Evolutionary conservation across 2,888 invertebrate genomes (phyloP).

Genomic region (Thecophora atra): DNA sequence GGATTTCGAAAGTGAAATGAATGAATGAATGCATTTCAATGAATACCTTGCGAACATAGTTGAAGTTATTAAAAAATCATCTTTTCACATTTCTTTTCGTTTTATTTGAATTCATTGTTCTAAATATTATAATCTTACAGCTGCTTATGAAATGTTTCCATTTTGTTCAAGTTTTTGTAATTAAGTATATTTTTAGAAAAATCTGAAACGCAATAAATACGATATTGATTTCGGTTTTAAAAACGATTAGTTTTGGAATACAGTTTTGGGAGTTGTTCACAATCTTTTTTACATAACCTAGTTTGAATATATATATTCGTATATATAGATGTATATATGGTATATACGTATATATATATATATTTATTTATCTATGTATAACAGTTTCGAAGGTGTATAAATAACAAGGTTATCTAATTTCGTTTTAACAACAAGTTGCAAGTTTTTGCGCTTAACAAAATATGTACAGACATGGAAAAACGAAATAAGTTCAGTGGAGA

Average conservation of each 20-base stretch:
- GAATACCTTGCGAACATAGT: not conserved
- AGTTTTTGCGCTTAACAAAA: not conserved
- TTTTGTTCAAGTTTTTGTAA: slow-evolving; percentile 21
- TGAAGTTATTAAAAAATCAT: too few species aligned
- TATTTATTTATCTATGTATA: slow-evolving; percentile 40
- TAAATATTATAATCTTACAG: slow-evolving; percentile 17
- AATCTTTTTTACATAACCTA: slow-evolving; percentile 38
- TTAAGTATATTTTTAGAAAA: slow-evolving; percentile 23
- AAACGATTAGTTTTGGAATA: slow-evolving; percentile 33
- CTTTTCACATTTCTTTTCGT: not conserved
- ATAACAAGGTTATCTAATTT: slow-evolving; percentile 42
- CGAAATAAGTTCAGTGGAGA: slow-evolving; percentile 1
- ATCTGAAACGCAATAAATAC: slow-evolving; percentile 34
- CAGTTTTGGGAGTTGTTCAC: slow-evolving; percentile 38
- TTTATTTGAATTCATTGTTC: slow-evolving; percentile 23
- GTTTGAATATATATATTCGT: slow-evolving; percentile 36
- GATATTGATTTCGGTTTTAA: slow-evolving; percentile 20
- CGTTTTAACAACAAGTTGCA: slow-evolving; percentile 31
- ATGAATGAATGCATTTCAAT: not conserved
- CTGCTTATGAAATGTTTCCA: slow-evolving; percentile 24
- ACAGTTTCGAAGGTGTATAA: slow-evolving; percentile 43
- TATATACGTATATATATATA: slow-evolving; percentile 40
- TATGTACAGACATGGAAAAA: slow-evolving; percentile 8
- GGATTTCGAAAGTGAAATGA: not conserved
- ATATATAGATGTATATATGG: slow-evolving; percentile 45